Evolutionary conservation across 1,140 invertebrate species (phyloP), one percentile per base, ranked within the genome.

Genomic region (Melipona quadrifasciata): DNA sequence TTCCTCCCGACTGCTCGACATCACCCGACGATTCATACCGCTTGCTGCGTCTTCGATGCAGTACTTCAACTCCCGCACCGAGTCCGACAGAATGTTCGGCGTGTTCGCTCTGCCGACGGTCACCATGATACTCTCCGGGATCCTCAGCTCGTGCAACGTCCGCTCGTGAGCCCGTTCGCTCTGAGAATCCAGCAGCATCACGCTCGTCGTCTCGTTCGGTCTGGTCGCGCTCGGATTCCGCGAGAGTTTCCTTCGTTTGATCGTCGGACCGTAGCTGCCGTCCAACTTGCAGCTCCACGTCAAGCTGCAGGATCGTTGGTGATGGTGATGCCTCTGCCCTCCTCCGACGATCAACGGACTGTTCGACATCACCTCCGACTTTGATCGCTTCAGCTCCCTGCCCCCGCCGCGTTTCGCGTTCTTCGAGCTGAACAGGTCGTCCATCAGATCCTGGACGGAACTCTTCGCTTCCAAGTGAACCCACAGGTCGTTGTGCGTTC

Each of bases 221-320:
- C 92, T 93, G 5, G 89, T 87, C 24, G 89, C 88, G 27, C 79
- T 89, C n/a, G 82, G 86, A 65, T 89, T 91, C 53, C 93, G 94
- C 1, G 95, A 94, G 39, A 96, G 92, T 94, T 97, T 97, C 58
- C 97, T 95, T 72, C 96, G 95, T 84, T 97, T 97, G 55, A 97
- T 95, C 14, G 95, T 95, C 58, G 96, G 95, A 55, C 96, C 94
- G 72, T 96, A 91, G 74, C 95, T 95, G 77, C 94, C 95, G 88
- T 97, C 96, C 76, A 97, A 92, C 92, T 97, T 97, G 86, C 95
- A 96, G 91, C 96, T 97, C 95, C 96, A 96, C 11, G 96, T 96
- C 39, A 97, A 92, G 91, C 96, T 96, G 87, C 96, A 96, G 4
- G 96, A 96, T 89, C 96, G 94, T 91, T 97, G 95, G 92, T 96